Evolutionary conservation across 2,888 invertebrate species (phyloP).

Genomic region (Lasioglossum lativentre): DNA sequence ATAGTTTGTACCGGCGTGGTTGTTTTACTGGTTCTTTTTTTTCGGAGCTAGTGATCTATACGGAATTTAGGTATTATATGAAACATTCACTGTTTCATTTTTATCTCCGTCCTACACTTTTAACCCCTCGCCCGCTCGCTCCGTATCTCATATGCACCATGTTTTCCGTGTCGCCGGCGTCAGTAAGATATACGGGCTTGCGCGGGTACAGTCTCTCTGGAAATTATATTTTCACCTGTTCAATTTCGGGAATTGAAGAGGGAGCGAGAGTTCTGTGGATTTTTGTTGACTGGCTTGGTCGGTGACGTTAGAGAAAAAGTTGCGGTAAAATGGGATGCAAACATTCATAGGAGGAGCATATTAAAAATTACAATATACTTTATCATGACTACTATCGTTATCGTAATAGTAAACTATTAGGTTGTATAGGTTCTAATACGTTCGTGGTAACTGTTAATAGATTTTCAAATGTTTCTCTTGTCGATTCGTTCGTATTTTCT

Average conservation of each 20-base stretch:
- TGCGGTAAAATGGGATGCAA: background rate
- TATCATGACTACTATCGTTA: background rate
- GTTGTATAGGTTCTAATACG: too few species aligned
- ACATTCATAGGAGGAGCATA: background rate
- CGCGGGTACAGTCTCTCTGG: background rate
- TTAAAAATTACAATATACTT: background rate
- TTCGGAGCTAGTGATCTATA: background rate
- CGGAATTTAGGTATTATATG: slow-evolving; percentile 2
- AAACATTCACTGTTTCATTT: slow-evolving; percentile 7
- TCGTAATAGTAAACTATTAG: background rate
- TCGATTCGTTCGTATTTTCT: too few species aligned
- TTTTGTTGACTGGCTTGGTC: background rate
- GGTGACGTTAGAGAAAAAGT: too few species aligned
- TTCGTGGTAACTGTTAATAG: background rate
- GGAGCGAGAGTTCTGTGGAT: background rate
- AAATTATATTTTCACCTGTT: background rate
- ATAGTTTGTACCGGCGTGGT: too few species aligned
- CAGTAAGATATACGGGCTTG: background rate
- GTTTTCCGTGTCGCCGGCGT: slow-evolving; percentile 10
- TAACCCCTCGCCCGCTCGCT: background rate
- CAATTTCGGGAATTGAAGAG: background rate
- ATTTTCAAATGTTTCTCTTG: background rate
- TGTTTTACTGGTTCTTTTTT: background rate
- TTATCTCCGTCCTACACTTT: background rate
- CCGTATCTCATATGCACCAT: slow-evolving; percentile 7